Evolutionary conservation across 2,797 vertebrate genomes (phyloP).

Genomic region (Decapterus maruadsi): DNA sequence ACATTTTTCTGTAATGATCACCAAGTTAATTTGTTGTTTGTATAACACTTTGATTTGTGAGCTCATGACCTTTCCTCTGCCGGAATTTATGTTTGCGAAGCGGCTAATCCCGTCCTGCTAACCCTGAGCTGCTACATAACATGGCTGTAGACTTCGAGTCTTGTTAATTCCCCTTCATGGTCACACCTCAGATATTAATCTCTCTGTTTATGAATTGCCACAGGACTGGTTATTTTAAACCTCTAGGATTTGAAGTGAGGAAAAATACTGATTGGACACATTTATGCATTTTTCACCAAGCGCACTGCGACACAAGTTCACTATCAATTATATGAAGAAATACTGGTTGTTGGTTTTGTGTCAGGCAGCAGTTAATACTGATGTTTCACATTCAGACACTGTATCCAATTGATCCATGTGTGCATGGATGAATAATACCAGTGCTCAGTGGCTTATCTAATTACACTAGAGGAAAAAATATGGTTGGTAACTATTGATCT

Average conservation of each 20-base stretch:
- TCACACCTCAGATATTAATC: background rate
- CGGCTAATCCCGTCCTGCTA: background rate
- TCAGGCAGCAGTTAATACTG: constrained; percentile 16
- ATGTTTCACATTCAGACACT: constrained; percentile 13
- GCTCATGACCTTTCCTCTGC: background rate
- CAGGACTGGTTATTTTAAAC: background rate
- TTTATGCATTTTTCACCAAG: background rate
- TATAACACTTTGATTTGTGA: background rate
- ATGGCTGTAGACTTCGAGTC: background rate
- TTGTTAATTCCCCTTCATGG: background rate
- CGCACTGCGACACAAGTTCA: background rate
- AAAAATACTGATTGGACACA: background rate
- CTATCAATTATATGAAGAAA: constrained; percentile 11
- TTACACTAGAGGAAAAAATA: constrained; percentile 40
- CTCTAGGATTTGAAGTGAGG: background rate
- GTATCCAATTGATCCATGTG: constrained; percentile 12
- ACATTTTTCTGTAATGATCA: background rate
- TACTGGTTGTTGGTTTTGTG: background rate
- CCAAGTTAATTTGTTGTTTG: background rate
- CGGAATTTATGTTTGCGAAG: background rate
- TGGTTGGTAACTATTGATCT: constrained; percentile 46
- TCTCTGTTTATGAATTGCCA: background rate
- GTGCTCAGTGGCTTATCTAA: constrained; percentile 33
- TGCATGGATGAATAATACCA: constrained; percentile 38
- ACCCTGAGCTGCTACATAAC: background rate